A percentile compares a stretch with the other conserved stretches of the same genome.
These are phyloP conservation scores for Amphibalanus amphitrite DNA, from an alignment of 1,140 invertebrate species.

Conservation along the genomic window DNA sequence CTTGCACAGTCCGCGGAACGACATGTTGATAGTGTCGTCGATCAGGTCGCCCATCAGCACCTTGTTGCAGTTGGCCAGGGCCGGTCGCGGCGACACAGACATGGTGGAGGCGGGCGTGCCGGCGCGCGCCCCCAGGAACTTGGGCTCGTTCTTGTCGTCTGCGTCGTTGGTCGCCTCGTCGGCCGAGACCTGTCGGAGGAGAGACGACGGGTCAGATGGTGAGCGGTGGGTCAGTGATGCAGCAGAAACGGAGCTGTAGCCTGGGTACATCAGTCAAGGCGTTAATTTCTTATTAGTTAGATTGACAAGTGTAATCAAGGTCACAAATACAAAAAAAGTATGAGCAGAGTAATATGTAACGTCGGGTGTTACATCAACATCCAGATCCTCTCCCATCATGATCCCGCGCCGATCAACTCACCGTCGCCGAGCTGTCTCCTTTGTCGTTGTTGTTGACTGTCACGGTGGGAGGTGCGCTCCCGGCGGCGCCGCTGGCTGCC, in stretches of 20 bases:
- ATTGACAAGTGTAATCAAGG: too few relatives aligned
- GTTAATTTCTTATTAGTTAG: too few relatives aligned
- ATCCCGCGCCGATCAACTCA: neutral
- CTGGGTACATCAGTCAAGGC: too few relatives aligned
- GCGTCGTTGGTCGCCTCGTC: neutral
- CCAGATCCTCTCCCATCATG: too few relatives aligned
- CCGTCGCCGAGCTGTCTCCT: neutral
- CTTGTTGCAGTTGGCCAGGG: constrained; percentile 12
- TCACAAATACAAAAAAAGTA: too few relatives aligned
- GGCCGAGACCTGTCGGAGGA: neutral
- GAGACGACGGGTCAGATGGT: too few relatives aligned
- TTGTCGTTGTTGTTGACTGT: neutral
- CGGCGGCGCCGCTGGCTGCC: too few relatives aligned
- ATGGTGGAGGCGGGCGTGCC: constrained; percentile 11
- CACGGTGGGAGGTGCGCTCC: too few relatives aligned
- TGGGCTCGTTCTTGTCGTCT: constrained; percentile 11
- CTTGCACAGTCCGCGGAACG: constrained; percentile 5
- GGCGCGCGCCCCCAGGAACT: constrained; percentile 1
- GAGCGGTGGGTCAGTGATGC: too few relatives aligned
- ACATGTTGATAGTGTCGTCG: constrained; percentile 15
- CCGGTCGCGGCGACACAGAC: constrained; percentile 9
- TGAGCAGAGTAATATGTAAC: too few relatives aligned
- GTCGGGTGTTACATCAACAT: too few relatives aligned
- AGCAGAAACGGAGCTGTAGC: too few relatives aligned
- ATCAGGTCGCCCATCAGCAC: constrained; percentile 16